phyloP scores from a whole-genome alignment of 2,113 vertebrate species.

The Athene cunicularia region DNA sequence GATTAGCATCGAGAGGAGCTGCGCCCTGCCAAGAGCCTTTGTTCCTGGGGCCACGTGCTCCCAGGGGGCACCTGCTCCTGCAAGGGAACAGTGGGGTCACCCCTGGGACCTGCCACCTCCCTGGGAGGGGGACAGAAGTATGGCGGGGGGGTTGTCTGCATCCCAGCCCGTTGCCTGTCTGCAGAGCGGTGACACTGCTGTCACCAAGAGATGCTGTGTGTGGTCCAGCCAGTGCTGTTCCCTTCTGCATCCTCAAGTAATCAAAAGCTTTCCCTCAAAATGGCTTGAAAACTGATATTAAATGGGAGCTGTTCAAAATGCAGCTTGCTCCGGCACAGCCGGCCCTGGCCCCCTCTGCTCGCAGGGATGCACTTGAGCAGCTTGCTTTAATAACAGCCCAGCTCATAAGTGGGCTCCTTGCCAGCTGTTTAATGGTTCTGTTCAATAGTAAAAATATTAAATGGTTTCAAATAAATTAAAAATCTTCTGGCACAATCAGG shows the following conservation, averaged over 20 bases:
- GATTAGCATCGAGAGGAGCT: slow-evolving; percentile 53
- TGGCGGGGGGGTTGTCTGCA: background rate
- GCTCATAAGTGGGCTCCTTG: background rate
- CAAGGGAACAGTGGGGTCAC: background rate
- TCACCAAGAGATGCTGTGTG: background rate
- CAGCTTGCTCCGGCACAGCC: background rate
- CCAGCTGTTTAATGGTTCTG: slow-evolving; percentile 2
- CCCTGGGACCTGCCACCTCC: background rate
- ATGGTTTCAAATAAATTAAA: slow-evolving; percentile 32
- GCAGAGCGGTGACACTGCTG: accelerated
- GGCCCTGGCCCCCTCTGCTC: background rate
- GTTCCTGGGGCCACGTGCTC: background rate
- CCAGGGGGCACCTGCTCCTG: background rate
- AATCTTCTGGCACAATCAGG: background rate
- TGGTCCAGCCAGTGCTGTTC: background rate
- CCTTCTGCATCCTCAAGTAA: background rate
- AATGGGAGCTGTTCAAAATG: background rate
- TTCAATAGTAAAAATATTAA: slow-evolving; percentile 37
- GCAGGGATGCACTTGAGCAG: background rate
- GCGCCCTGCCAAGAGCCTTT: slow-evolving; percentile 6
- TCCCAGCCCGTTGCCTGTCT: background rate
- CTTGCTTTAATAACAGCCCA: background rate
- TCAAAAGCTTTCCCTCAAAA: background rate
- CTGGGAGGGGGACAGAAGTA: accelerated
- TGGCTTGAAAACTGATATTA: background rate